Evolutionary conservation across 2,888 invertebrate species (phyloP).

Genomic region (Xanthorhoe spadicearia): DNA sequence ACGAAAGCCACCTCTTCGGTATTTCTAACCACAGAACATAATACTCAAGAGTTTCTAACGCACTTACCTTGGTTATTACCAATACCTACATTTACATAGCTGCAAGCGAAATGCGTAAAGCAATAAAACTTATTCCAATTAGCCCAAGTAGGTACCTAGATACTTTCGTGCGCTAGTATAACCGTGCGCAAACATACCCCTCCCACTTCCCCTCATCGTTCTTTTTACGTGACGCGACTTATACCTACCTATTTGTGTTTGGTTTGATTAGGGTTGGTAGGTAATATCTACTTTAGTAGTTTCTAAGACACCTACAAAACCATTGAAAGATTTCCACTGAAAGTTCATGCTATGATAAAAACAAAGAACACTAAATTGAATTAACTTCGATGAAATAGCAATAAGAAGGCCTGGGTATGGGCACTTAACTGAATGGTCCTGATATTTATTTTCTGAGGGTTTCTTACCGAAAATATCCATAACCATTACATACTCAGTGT

Average conservation of each 20-base stretch:
- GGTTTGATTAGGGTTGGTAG: neutral
- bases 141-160: too few relatives aligned
- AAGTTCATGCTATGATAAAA: constrained; percentile 12
- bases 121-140: too few relatives aligned
- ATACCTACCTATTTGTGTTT: too few relatives aligned
- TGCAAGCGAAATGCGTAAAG: too few relatives aligned
- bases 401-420: constrained; percentile 28
- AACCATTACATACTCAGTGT: constrained; percentile 25
- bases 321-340: neutral
- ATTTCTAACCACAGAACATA: too few relatives aligned
- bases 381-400: constrained; percentile 33
- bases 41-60: too few relatives aligned
- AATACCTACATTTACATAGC: too few relatives aligned
- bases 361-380: constrained; percentile 30
- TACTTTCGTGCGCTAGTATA: too few relatives aligned
- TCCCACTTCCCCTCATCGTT: too few relatives aligned
- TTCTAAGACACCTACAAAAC: neutral
- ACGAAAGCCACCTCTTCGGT: constrained; percentile 6
- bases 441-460: constrained; percentile 36
- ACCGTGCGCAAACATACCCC: too few relatives aligned
- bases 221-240: too few relatives aligned
- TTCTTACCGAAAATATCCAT: constrained; percentile 37
- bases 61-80: too few relatives aligned
- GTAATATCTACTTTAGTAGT: neutral
- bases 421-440: constrained; percentile 33